Evolutionary conservation across 2,888 invertebrate species (phyloP), one percentile per base, ranked within the genome.

Genomic region (Pseudococcus jackbeardsleyi): DNA sequence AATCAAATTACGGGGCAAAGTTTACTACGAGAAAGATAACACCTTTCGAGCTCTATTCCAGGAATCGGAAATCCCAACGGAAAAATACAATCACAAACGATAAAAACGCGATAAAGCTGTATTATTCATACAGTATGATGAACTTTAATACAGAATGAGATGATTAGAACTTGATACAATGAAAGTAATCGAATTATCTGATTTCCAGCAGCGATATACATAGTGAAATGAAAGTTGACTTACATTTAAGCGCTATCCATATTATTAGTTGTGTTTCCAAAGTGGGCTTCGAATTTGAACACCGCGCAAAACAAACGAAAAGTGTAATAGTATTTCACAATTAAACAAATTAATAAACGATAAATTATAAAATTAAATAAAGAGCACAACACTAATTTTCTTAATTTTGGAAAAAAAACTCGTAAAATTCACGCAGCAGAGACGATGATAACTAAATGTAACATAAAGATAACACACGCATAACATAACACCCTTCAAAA

Each of bases 401-500:
- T 33, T 39, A 33, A 82, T 33, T 82, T 82, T 33, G 15, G 17
- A 46, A 46, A 82, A 82, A 82, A 82, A 82, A 42, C 26, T 82
- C 79, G 79, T 82, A 82, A 82, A 82, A 82, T 46, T 82, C 79
- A 46, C 79, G 79, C 79, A 82, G 42, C 46, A 82, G 46, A 82
- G 79, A 82, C 19, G 79, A 82, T 82, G 79, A 82, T 82, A 82
- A 82, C 79, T 82, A 82, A 82, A 82, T 82, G 79, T 82, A 82
- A 82, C 39, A 82, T 82, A 82, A 82, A 82, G 79, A 82, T 82
- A 82, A 82, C 79, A 82, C 79, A 82, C 79, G 79, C 79, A 82
- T 82, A 82, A 82, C 79, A 82, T 82, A 82, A 82, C 79, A 82
- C 79, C 79, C 79, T 46, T 82, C 79, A 82, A 82, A 82, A 82